phyloP scores from a whole-genome alignment of 1,140 invertebrate genomes.

The Musca domestica region DNA sequence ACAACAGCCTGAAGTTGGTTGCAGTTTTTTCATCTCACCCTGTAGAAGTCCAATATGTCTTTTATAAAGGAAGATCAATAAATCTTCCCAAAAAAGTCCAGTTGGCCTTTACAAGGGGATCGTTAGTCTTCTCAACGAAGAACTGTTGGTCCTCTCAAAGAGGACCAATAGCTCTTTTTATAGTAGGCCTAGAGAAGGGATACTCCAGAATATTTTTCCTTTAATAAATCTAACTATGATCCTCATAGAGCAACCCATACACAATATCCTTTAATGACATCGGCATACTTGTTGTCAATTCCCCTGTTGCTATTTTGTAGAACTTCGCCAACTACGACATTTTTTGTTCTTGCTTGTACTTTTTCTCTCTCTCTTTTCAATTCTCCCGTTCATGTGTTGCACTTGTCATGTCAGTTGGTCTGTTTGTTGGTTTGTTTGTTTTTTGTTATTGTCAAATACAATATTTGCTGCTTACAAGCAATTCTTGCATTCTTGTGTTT shows the following conservation, averaged over 20 bases:
- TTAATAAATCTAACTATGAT: not conserved
- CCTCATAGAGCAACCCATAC: not conserved
- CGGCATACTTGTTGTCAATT: not conserved
- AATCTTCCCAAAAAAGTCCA: not conserved
- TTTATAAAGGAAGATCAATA: not conserved
- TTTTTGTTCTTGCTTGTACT: not conserved
- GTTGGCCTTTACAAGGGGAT: not conserved
- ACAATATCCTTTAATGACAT: not conserved
- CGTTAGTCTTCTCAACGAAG: not conserved
- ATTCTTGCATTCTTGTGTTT: not conserved
- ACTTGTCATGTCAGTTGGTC: not conserved
- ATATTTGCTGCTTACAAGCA: not conserved
- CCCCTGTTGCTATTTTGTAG: slow-evolving; percentile 1
- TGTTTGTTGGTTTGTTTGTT: not conserved
- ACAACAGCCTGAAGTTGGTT: too few species aligned
- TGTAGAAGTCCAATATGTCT: too few species aligned
- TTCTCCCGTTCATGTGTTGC: not conserved
- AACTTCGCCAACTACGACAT: not conserved
- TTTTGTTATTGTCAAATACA: not conserved
- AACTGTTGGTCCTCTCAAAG: not conserved
- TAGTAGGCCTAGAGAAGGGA: not conserved
- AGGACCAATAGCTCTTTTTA: too few species aligned
- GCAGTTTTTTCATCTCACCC: too few species aligned
- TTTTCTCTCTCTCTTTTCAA: not conserved
- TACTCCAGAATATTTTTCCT: not conserved